Conservation (phyloP, 2,888 invertebrate genomes). For the Empis livida region DNA sequence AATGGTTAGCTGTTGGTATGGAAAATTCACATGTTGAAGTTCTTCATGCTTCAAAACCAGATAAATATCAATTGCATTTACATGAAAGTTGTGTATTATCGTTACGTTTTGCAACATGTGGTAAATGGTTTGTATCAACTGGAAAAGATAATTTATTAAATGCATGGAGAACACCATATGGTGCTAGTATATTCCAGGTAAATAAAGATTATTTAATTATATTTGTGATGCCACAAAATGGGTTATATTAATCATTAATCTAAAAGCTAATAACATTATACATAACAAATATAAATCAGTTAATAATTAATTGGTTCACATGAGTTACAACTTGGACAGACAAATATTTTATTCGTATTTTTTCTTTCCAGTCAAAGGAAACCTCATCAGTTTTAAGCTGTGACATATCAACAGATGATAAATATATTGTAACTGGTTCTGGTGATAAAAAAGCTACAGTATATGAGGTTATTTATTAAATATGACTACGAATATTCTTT, state of each 20-base stretch:
- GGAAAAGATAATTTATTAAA: slow-evolving; percentile 96
- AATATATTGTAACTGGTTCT: slow-evolving; percentile 94
- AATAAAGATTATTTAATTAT: slow-evolving; percentile 9
- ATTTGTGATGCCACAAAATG: too few relatives aligned
- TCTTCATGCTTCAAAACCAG: slow-evolving; percentile 75
- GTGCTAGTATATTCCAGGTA: slow-evolving; percentile 97
- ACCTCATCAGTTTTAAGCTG: slow-evolving; percentile 95
- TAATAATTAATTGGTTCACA: too few relatives aligned
- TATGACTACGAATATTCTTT: neutral
- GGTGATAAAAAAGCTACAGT: slow-evolving; percentile 97
- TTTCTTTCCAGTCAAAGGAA: slow-evolving; percentile 68
- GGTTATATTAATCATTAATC: too few relatives aligned
- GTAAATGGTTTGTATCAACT: slow-evolving; percentile 99
- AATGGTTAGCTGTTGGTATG: slow-evolving; percentile 98
- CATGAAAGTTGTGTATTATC: slow-evolving; percentile 97
- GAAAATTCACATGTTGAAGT: slow-evolving; percentile 97
- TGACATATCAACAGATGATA: slow-evolving; percentile 96
- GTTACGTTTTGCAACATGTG: slow-evolving; percentile 85
- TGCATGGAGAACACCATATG: slow-evolving; percentile 96
- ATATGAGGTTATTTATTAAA: slow-evolving; percentile 85
- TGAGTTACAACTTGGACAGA: too few relatives aligned
- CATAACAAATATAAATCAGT: too few relatives aligned
- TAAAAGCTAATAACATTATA: too few relatives aligned
- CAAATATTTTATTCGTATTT: too few relatives aligned
- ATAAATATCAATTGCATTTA: slow-evolving; percentile 89